Percentiles rank a stretch among this genome's conserved stretches.
These are phyloP conservation scores for Passerina amoena DNA, from an alignment of 2,113 vertebrate genomes.

Conservation along the genomic window DNA sequence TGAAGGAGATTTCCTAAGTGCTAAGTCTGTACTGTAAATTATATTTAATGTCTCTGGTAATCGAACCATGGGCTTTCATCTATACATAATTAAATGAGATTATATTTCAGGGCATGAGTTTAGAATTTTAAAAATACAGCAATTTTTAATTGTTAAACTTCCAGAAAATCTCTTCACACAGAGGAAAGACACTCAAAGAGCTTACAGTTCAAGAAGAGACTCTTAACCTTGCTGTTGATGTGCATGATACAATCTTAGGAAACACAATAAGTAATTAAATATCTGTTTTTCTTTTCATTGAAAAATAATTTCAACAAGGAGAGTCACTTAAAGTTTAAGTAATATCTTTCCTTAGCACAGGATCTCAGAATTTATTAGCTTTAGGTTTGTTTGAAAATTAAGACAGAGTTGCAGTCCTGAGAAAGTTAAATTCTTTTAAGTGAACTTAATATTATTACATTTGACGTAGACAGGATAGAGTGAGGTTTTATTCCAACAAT, in stretches of 20 bases:
- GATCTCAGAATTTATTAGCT: not conserved
- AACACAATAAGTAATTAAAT: conserved; percentile 36
- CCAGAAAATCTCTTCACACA: conserved; percentile 35
- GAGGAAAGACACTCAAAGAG: conserved; percentile 43
- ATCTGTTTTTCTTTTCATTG: conserved; percentile 25
- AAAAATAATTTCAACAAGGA: conserved; percentile 4
- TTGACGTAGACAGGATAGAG: not conserved
- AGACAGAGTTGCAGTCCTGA: not conserved
- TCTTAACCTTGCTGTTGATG: conserved; percentile 60
- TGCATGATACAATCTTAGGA: conserved; percentile 3
- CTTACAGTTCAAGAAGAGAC: conserved; percentile 31
- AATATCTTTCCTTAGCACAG: not conserved
- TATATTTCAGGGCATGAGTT: conserved; percentile 28
- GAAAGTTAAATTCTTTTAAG: not conserved
- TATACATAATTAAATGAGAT: conserved; percentile 11
- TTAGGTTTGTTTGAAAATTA: not conserved
- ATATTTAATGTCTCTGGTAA: not conserved
- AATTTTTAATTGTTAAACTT: conserved; percentile 48
- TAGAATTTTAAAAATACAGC: conserved; percentile 29
- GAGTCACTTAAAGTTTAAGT: not conserved
- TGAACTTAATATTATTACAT: not conserved
- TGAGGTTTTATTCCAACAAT: not conserved
- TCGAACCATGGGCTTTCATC: conserved; percentile 19
- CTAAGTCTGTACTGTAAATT: not conserved
- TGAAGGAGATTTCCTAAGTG: not conserved